These are phyloP conservation scores for Grus americana DNA, from an alignment of 2,113 vertebrate genomes.

Conservation along the genomic window DNA sequence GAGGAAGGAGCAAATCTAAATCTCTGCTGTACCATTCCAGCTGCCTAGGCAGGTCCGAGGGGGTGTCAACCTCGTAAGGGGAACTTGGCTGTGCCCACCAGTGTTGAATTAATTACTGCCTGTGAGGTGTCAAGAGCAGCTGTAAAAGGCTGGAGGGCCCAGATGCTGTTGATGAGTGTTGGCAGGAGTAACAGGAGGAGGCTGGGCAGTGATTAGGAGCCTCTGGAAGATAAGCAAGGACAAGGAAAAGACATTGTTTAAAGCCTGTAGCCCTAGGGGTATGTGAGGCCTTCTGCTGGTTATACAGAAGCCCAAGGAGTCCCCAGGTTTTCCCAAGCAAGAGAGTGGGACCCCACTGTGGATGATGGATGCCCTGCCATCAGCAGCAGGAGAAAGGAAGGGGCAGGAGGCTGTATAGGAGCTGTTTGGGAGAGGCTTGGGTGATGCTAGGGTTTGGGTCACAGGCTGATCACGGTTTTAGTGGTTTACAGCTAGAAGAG, in stretches of 20 bases:
- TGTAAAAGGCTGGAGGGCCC: background rate
- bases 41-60: background rate
- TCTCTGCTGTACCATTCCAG: background rate
- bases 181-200: background rate
- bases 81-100: background rate
- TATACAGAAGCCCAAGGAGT: background rate
- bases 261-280: background rate
- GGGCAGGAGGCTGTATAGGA: background rate
- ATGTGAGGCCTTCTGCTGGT: background rate
- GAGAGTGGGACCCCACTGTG: fast-evolving
- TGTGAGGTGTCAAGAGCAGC: background rate
- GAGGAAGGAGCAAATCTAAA: background rate
- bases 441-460: background rate
- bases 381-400: background rate
- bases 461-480: background rate
- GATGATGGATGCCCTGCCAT: background rate
- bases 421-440: background rate
- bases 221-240: background rate
- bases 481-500: background rate
- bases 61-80: background rate
- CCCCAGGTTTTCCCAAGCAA: background rate
- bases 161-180: background rate
- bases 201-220: background rate
- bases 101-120: background rate
- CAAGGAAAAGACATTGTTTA: background rate